Conservation (phyloP, 2,888 invertebrate species). For the Synanthedon tipuliformis region DNA sequence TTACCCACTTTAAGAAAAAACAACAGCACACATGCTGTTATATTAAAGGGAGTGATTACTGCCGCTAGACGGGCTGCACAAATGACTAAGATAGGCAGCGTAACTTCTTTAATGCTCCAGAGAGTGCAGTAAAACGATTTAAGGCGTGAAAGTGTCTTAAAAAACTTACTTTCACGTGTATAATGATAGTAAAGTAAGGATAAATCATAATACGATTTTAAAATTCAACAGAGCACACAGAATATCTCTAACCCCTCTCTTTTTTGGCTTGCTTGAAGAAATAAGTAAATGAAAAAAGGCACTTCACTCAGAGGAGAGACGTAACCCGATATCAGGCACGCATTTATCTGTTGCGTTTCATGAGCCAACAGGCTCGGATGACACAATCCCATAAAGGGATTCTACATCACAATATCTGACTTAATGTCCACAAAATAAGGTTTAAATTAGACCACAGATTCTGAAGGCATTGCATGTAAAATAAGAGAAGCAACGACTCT, state of each 20-base stretch:
- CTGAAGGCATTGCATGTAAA: conserved; percentile 37
- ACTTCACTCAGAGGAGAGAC: conserved; percentile 16
- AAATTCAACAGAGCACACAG: background rate
- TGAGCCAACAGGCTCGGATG: conserved; percentile 48
- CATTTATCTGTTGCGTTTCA: conserved; percentile 61
- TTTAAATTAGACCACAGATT: conserved; percentile 16
- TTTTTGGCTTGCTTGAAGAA: background rate
- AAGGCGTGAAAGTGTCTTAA: too few relatives aligned
- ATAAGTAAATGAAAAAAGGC: conserved; percentile 23
- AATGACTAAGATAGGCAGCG: too few relatives aligned
- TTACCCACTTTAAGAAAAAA: too few relatives aligned
- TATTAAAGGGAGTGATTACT: too few relatives aligned
- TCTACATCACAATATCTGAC: conserved; percentile 6
- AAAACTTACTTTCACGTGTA: too few relatives aligned
- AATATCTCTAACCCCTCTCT: background rate
- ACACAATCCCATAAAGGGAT: conserved; percentile 36
- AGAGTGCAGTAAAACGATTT: too few relatives aligned
- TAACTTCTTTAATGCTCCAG: too few relatives aligned
- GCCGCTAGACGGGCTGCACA: too few relatives aligned
- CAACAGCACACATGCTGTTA: too few relatives aligned
- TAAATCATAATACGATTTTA: too few relatives aligned
- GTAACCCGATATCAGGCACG: conserved; percentile 57
- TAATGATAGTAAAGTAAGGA: too few relatives aligned
- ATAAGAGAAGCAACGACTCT: conserved; percentile 43
- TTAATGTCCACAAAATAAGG: conserved; percentile 15